Percentiles rank a stretch among this genome's conserved stretches.
These are phyloP conservation scores for Indicator indicator DNA, from an alignment of 2,113 vertebrate species.

Conservation along the genomic window DNA sequence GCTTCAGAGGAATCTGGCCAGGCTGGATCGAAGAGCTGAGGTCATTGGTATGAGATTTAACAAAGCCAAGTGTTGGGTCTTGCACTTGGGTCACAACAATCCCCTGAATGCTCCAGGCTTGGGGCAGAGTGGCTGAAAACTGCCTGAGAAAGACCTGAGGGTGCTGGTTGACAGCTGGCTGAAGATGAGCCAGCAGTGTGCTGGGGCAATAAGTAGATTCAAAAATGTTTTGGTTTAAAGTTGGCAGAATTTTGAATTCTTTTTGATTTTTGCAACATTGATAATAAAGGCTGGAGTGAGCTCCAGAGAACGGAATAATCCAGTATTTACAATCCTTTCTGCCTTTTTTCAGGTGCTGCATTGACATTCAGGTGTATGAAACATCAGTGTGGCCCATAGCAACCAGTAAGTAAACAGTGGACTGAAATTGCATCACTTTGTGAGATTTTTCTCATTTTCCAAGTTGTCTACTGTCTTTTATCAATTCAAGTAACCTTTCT, in stretches of 20 bases:
- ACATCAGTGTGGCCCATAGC: background rate
- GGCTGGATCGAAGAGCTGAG: no score
- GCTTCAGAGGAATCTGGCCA: no score
- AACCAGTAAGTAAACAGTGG: background rate
- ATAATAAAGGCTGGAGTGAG: background rate
- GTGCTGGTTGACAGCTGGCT: no score
- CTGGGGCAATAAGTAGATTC: background rate
- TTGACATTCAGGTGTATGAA: background rate
- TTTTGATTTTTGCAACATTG: background rate
- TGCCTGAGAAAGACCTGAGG: no score
- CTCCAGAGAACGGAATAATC: background rate
- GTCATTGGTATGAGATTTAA: no score
- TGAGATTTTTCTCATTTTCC: background rate
- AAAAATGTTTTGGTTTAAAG: background rate
- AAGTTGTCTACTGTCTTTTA: background rate
- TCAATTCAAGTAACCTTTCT: no score
- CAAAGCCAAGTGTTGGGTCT: no score
- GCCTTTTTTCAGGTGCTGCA: conserved; percentile 12
- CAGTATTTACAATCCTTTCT: background rate
- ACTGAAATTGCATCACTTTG: background rate
- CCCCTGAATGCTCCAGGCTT: no score
- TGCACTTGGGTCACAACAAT: no score
- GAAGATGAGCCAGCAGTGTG: no score
- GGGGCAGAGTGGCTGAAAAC: no score
- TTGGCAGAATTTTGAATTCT: background rate